These are phyloP conservation scores for Eupithecia vulgata DNA, from an alignment of 2,888 invertebrate genomes.

Conservation along the genomic window DNA sequence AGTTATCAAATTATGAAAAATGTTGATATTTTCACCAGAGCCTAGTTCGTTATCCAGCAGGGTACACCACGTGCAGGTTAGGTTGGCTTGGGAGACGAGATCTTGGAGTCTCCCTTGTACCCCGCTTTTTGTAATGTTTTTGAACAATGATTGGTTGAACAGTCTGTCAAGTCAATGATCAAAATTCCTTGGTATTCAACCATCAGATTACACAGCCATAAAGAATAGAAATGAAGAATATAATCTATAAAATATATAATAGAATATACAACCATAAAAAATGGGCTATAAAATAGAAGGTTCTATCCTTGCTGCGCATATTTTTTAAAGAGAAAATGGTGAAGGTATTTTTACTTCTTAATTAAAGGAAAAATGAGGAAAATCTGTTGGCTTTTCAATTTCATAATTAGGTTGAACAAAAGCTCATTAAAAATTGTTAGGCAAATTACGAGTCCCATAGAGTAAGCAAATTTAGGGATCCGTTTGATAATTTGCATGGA, in stretches of 20 bases:
- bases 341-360: not conserved
- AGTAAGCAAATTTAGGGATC: not conserved
- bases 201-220: too few relatives aligned
- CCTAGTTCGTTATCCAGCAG: too few relatives aligned
- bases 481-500: not conserved
- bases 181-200: not conserved
- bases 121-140: not conserved
- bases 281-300: not conserved
- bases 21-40: too few relatives aligned
- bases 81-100: too few relatives aligned
- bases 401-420: not conserved
- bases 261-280: too few relatives aligned
- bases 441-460: not conserved
- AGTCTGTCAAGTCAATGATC: not conserved
- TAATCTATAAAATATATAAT: too few relatives aligned
- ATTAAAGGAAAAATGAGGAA: not conserved
- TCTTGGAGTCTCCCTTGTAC: too few relatives aligned
- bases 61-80: too few relatives aligned
- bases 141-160: not conserved
- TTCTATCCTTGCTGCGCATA: not conserved
- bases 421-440: not conserved
- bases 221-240: too few relatives aligned
- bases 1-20: too few relatives aligned
- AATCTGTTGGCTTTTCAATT: slow-evolving; percentile 1
- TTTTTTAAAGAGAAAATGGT: not conserved